Conservation (phyloP, 2,888 invertebrate genomes). For the Lissocephala sabroskyi region DNA sequence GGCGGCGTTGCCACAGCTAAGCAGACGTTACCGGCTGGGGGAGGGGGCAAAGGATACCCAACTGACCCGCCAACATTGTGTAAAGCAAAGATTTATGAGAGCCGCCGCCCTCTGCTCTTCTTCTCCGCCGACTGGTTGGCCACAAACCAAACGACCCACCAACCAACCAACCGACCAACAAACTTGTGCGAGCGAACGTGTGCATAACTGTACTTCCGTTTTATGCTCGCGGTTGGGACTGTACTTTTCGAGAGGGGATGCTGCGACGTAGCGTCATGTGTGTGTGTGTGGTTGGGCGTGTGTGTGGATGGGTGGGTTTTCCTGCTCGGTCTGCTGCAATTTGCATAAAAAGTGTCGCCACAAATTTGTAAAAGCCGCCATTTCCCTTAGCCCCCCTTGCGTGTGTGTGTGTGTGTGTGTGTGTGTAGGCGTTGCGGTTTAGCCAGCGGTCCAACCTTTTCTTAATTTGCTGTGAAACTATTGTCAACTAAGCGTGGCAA, state of each 20-base stretch:
- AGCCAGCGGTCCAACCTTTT: constrained; percentile 28
- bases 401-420: no score
- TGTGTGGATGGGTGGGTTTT: constrained; percentile 1
- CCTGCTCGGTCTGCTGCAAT: constrained; percentile 16
- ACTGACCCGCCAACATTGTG: constrained; percentile 71
- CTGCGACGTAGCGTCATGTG: no score
- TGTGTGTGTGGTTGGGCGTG: constrained; percentile 9
- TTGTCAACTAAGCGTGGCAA: constrained; percentile 14
- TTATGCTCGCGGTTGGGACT: constrained; percentile 26
- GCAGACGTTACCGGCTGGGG: no score
- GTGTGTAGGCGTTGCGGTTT: constrained; percentile 36
- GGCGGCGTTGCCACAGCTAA: no score
- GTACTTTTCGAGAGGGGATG: constrained; percentile 56
- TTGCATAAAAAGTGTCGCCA: constrained; percentile 67
- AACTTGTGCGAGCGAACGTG: constrained; percentile 16
- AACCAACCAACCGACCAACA: constrained; percentile 1
- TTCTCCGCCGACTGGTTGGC: no score
- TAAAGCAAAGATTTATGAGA: constrained; percentile 68
- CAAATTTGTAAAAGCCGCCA: constrained; percentile 37
- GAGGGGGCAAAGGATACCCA: constrained; percentile 20
- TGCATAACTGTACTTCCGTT: constrained; percentile 54
- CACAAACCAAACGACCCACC: constrained; percentile 47
- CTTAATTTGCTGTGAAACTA: constrained; percentile 16
- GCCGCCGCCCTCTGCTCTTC: constrained; percentile 58
- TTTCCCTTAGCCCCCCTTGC: no score